These are phyloP conservation scores for Scaptomyza montana DNA, from an alignment of 1,140 invertebrate species.

Conservation along the genomic window DNA sequence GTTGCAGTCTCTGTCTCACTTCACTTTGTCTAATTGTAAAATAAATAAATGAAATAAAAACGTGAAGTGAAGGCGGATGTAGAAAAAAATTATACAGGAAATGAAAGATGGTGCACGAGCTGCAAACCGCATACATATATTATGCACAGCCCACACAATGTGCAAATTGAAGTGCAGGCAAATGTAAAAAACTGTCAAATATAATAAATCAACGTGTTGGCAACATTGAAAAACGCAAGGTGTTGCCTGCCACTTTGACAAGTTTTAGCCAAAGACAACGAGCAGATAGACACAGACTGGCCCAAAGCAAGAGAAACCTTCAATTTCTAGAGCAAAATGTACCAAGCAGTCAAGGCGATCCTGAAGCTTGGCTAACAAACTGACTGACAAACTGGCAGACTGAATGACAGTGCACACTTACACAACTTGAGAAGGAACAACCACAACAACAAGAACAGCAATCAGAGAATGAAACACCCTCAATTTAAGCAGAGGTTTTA, in stretches of 20 bases:
- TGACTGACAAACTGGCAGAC: slow-evolving; percentile 17
- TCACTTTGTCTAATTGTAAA: slow-evolving; percentile 78
- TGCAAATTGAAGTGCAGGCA: slow-evolving; percentile 23
- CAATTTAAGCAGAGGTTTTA: slow-evolving; percentile 14
- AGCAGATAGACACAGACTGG: slow-evolving; percentile 19
- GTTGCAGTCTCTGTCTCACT: slow-evolving; percentile 42
- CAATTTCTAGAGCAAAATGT: slow-evolving; percentile 52
- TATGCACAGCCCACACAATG: slow-evolving; percentile 9
- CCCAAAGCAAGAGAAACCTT: slow-evolving; percentile 51
- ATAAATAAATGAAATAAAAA: slow-evolving; percentile 78
- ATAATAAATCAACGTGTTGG: slow-evolving; percentile 69
- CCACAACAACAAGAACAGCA: slow-evolving; percentile 11
- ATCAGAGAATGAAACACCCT: slow-evolving; percentile 10
- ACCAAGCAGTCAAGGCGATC: slow-evolving; percentile 35
- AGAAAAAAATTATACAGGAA: slow-evolving; percentile 43
- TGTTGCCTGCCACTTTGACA: slow-evolving; percentile 4
- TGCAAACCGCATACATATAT: slow-evolving; percentile 38
- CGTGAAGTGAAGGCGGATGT: slow-evolving; percentile 46
- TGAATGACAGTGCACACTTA: slow-evolving; percentile 4
- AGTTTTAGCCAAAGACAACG: slow-evolving; percentile 13
- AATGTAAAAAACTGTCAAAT: slow-evolving; percentile 56
- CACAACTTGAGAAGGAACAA: slow-evolving; percentile 7
- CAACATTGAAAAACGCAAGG: slow-evolving; percentile 50
- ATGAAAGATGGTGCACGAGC: slow-evolving; percentile 58
- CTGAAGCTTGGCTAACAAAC: slow-evolving; percentile 52